Percentiles rank a stretch among this genome's conserved stretches.
phyloP scores from a whole-genome alignment of 2,113 vertebrate species.

The Prochilodus magdalenae region DNA sequence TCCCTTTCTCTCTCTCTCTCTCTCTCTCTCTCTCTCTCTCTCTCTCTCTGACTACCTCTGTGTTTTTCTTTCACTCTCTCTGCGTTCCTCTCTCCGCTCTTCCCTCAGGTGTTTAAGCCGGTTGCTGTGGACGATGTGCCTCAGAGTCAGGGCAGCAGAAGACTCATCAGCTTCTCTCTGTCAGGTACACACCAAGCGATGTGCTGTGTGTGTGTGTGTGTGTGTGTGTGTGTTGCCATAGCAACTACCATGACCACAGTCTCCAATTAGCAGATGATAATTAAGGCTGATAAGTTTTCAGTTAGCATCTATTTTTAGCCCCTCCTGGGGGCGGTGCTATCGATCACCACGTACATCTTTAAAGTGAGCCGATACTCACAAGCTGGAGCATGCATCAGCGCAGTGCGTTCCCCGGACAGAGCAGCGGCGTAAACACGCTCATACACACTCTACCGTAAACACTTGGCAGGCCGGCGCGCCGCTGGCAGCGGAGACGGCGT shows the following conservation, averaged over 20 bases:
- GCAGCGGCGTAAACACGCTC: not conserved
- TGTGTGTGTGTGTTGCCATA: not conserved
- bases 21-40: not conserved
- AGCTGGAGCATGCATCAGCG: constrained; percentile 23
- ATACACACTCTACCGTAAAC: not conserved
- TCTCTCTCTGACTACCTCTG: too few species aligned
- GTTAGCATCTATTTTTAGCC: constrained; percentile 42
- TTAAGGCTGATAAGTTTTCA: constrained; percentile 47
- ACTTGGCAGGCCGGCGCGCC: not conserved
- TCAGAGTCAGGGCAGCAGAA: constrained; percentile 83
- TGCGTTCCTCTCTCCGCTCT: not conserved
- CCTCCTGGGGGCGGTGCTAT: constrained; percentile 23
- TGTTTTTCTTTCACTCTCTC: not conserved
- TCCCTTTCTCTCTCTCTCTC: too few species aligned
- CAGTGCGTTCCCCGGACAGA: not conserved
- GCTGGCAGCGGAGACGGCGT: not conserved
- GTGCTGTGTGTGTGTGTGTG: not conserved
- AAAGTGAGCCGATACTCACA: constrained; percentile 2
- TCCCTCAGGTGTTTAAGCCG: constrained; percentile 85
- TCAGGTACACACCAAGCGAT: constrained; percentile 76
- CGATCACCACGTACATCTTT: constrained; percentile 25
- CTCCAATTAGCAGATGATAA: constrained; percentile 45
- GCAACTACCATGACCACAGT: constrained; percentile 1
- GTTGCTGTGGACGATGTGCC: constrained; percentile 79
- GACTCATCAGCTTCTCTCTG: constrained; percentile 89